These are phyloP conservation scores for Origma solitaria DNA, from an alignment of 2,113 vertebrate species.

Conservation along the genomic window DNA sequence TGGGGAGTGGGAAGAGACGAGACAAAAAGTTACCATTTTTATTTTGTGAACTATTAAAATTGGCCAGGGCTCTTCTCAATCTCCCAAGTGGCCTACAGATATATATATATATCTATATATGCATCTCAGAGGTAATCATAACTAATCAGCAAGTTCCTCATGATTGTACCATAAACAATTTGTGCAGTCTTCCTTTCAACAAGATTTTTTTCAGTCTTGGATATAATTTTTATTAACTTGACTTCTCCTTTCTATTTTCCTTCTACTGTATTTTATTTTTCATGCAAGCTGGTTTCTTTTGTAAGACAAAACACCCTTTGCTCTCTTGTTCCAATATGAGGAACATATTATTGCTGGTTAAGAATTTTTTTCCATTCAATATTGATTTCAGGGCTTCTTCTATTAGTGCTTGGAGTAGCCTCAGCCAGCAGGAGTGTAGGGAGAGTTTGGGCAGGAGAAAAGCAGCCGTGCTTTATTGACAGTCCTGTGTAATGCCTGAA, in stretches of 20 bases:
- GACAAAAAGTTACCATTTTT: background rate
- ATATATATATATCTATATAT: background rate
- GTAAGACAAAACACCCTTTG: background rate
- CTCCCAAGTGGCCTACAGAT: background rate
- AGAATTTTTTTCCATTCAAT: background rate
- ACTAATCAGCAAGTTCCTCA: background rate
- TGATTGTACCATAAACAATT: background rate
- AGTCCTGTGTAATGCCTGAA: rapidly evolving
- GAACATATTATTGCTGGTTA: background rate
- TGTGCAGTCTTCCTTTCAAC: background rate
- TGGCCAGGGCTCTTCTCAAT: background rate
- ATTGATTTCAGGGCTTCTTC: background rate
- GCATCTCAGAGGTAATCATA: background rate
- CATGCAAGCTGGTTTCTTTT: background rate
- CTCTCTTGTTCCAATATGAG: background rate
- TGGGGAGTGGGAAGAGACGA: background rate
- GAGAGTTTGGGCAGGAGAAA: background rate
- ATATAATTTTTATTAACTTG: background rate
- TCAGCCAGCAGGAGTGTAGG: background rate
- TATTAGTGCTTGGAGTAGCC: background rate
- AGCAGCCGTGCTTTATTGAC: background rate
- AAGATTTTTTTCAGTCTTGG: background rate
- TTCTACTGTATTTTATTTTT: background rate
- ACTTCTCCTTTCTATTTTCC: background rate
- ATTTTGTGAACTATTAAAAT: background rate